Evolutionary conservation across 2,113 vertebrate species (phyloP).

Genomic region (Dipodomys merriami): DNA sequence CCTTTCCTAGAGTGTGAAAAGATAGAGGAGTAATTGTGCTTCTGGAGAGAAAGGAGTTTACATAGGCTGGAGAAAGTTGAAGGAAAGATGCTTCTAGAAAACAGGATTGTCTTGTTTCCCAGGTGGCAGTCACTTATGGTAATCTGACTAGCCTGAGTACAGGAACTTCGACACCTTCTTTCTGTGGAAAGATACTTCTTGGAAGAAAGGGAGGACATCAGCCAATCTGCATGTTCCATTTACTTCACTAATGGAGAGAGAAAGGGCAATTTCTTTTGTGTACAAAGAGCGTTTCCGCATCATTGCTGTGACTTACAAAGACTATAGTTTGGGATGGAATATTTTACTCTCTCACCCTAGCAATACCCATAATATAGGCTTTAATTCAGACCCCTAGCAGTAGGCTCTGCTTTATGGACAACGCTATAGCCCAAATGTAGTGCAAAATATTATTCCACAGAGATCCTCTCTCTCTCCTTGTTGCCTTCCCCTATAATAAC

Average conservation of each 20-base stretch:
- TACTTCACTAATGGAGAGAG: not conserved
- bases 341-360: not conserved
- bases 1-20: no score
- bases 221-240: not conserved
- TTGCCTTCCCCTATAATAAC: not conserved
- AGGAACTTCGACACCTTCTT: not conserved
- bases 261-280: not conserved
- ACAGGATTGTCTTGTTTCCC: not conserved
- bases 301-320: no score
- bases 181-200: not conserved
- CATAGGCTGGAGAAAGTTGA: rapidly evolving
- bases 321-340: not conserved
- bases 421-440: not conserved
- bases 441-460: not conserved
- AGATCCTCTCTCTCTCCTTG: not conserved
- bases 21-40: not conserved
- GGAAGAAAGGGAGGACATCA: not conserved
- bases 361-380: not conserved
- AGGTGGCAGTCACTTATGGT: not conserved
- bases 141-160: not conserved
- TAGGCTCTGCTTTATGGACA: not conserved
- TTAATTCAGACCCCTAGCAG: not conserved
- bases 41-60: not conserved
- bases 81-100: not conserved
- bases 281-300: not conserved